phyloP scores from a whole-genome alignment of 2,888 invertebrate genomes.

The Exephanes ischioxanthus region DNA sequence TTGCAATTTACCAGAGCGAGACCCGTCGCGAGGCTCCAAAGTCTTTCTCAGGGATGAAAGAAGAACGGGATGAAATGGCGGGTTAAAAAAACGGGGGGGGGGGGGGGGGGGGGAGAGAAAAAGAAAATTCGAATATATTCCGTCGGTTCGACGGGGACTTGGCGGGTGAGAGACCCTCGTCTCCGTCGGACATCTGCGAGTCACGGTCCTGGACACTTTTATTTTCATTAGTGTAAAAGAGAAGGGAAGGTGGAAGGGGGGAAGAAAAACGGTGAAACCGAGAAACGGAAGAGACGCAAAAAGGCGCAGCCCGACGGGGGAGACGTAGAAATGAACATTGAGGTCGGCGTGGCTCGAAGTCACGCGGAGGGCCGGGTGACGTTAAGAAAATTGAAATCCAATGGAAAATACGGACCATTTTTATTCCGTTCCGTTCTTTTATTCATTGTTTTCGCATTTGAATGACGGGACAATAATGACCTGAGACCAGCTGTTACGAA shows the following conservation, averaged over 20 bases:
- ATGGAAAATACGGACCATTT: conserved; percentile 41
- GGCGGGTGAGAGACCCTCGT: conserved; percentile 25
- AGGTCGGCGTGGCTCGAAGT: conserved; percentile 42
- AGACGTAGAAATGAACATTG: conserved; percentile 36
- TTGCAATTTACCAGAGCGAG: conserved; percentile 28
- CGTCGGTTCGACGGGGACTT: neutral
- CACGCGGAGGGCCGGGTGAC: conserved; percentile 34
- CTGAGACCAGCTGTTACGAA: conserved; percentile 16
- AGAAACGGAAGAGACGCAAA: conserved; percentile 4
- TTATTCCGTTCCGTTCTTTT: conserved; percentile 34
- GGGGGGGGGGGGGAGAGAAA: neutral
- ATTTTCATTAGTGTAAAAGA: conserved; percentile 54
- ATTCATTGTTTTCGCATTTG: conserved; percentile 52
- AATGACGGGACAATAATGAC: conserved; percentile 28
- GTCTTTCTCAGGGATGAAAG: neutral
- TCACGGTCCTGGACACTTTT: conserved; percentile 24
- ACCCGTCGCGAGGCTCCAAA: conserved; percentile 6
- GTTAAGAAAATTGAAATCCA: conserved; percentile 57
- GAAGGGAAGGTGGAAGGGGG: neutral
- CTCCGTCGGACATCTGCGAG: conserved; percentile 25
- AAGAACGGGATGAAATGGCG: neutral
- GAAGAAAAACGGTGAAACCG: neutral
- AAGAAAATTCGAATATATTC: conserved; percentile 26
- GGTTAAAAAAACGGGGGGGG: neutral
- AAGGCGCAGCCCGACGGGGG: neutral